Percentiles rank a stretch among this genome's conserved stretches.
These are phyloP conservation scores for Sitta europaea DNA, from an alignment of 2,113 vertebrate genomes.

Conservation along the genomic window DNA sequence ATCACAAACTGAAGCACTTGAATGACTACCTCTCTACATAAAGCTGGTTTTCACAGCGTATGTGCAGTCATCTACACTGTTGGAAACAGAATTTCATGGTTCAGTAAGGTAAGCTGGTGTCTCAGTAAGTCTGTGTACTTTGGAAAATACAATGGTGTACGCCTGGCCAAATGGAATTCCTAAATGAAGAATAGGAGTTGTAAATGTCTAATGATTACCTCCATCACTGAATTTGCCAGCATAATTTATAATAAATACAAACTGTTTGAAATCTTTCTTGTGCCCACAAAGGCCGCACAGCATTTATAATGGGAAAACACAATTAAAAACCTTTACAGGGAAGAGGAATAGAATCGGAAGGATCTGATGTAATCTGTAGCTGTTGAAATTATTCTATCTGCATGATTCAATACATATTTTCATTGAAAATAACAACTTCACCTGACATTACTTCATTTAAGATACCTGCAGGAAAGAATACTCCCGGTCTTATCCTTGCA, in stretches of 20 bases:
- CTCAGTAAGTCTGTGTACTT: background rate
- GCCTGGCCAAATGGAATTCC: background rate
- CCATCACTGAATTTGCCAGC: background rate
- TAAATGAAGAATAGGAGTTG: background rate
- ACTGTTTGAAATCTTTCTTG: background rate
- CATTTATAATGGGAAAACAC: background rate
- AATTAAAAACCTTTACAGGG: background rate
- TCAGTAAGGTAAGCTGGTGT: background rate
- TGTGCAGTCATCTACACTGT: background rate
- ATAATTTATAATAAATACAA: background rate
- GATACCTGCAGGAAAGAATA: background rate
- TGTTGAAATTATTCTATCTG: too few relatives aligned
- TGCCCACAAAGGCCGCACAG: background rate
- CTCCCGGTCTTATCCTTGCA: background rate
- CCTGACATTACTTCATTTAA: background rate
- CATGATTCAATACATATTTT: background rate
- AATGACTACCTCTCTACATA: background rate
- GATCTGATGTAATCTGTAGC: background rate
- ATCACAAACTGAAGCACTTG: background rate
- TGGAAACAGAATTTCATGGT: fast-evolving
- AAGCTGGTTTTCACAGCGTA: fast-evolving
- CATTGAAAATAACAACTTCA: background rate
- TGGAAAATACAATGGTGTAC: background rate
- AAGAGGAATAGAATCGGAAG: background rate
- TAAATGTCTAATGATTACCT: background rate